Evolutionary conservation across 2,797 vertebrate species (phyloP).

Genomic region (Thunnus albacares): DNA sequence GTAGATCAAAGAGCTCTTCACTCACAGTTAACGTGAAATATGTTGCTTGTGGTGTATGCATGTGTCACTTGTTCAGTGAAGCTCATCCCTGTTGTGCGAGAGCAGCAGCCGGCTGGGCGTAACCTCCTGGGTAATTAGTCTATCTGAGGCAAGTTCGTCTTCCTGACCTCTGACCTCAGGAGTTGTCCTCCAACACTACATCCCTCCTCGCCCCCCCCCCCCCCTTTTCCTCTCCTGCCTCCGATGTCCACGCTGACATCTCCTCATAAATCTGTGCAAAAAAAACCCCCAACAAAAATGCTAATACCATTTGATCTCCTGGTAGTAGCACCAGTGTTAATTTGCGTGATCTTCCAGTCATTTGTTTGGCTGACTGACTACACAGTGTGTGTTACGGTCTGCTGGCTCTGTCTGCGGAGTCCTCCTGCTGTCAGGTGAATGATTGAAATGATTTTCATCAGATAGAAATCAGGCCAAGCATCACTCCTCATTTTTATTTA

Average conservation of each 20-base stretch:
- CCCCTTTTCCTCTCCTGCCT: not conserved
- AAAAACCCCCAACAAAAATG: slow-evolving; percentile 14
- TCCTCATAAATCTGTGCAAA: slow-evolving; percentile 60
- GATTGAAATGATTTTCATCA: slow-evolving; percentile 72
- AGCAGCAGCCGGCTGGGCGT: slow-evolving; percentile 38
- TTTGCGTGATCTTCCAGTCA: slow-evolving; percentile 66
- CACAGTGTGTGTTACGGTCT: slow-evolving; percentile 69
- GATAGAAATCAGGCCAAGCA: slow-evolving; percentile 62
- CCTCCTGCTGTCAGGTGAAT: slow-evolving; percentile 68
- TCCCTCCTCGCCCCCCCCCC: not conserved
- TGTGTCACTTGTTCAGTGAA: slow-evolving; percentile 42
- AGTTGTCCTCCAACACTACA: slow-evolving; percentile 48
- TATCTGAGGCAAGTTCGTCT: slow-evolving; percentile 56
- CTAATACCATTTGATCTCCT: slow-evolving; percentile 56
- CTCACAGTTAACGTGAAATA: slow-evolving; percentile 27
- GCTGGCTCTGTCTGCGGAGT: slow-evolving; percentile 60
- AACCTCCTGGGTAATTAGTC: slow-evolving; percentile 73
- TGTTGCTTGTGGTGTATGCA: slow-evolving; percentile 11
- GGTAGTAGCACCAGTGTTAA: slow-evolving; percentile 61
- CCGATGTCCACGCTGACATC: slow-evolving; percentile 38
- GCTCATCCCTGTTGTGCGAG: slow-evolving; percentile 37
- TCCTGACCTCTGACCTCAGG: slow-evolving; percentile 63
- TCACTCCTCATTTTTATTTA: slow-evolving; percentile 31
- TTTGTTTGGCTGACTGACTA: slow-evolving; percentile 73
- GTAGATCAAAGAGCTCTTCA: slow-evolving; percentile 8